Percentiles rank a stretch among this genome's conserved stretches.
Evolutionary conservation across 92 coral and sea anemone species (phyloP).

Genomic region (Umimayanthus chanpuru): DNA sequence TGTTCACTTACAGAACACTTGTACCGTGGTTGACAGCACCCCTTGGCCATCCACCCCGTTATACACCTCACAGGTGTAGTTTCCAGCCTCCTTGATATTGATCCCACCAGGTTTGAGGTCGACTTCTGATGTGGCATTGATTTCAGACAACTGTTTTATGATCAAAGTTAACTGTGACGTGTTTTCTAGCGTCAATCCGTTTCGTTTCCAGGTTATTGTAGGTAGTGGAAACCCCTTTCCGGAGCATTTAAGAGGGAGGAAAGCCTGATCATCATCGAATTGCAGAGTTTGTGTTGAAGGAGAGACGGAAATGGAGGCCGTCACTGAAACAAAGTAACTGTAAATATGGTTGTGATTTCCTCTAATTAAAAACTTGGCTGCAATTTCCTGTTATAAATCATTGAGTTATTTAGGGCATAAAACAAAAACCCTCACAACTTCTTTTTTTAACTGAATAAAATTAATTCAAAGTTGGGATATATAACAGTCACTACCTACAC

Average conservation of each 20-base stretch:
- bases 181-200: not conserved
- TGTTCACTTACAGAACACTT: slow-evolving; percentile 17
- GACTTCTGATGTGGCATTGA: not conserved
- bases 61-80: slow-evolving; percentile 12
- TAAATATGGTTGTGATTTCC: too few species aligned
- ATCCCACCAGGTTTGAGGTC: slow-evolving; percentile 23
- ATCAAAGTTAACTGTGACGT: not conserved
- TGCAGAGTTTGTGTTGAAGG: not conserved
- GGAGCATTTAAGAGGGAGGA: not conserved
- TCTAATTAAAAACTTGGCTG: too few species aligned
- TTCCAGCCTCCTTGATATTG: slow-evolving; percentile 1
- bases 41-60: slow-evolving; percentile 5
- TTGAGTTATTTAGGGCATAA: too few species aligned
- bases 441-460: too few species aligned
- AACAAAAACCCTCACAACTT: too few species aligned
- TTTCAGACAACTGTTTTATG: too few species aligned
- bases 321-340: not conserved
- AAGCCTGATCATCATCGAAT: not conserved
- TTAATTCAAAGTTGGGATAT: too few species aligned
- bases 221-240: not conserved
- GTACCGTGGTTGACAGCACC: not conserved
- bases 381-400: too few species aligned
- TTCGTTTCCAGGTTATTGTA: too few species aligned
- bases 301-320: not conserved
- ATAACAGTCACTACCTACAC: too few species aligned